Percentiles rank a stretch among this genome's conserved stretches.
These are phyloP conservation scores for Galerucella nymphaeae DNA, from an alignment of 2,888 invertebrate genomes.

Conservation along the genomic window DNA sequence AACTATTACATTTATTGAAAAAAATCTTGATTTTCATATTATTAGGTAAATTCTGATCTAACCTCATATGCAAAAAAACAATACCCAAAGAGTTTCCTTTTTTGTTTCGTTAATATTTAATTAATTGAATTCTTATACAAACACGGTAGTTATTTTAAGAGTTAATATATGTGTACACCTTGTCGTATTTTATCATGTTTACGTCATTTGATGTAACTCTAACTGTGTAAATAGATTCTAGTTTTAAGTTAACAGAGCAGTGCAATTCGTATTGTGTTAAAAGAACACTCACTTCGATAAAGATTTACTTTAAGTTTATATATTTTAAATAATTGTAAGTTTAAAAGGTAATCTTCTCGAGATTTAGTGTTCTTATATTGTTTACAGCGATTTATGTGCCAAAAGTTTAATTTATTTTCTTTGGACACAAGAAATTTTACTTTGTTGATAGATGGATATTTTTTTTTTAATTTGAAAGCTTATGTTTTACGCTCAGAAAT, in stretches of 20 bases:
- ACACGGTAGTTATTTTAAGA: neutral
- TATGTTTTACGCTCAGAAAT: constrained; percentile 29
- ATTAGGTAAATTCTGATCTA: too few species aligned
- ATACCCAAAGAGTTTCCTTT: too few species aligned
- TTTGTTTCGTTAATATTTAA: too few species aligned
- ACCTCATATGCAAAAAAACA: too few species aligned
- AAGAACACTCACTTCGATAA: constrained; percentile 5
- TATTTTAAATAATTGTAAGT: neutral
- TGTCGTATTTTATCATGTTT: neutral
- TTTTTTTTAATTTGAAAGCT: constrained; percentile 24
- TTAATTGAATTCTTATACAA: neutral
- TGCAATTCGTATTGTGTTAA: constrained; percentile 48
- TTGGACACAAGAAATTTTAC: constrained; percentile 40
- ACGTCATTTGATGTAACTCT: constrained; percentile 19
- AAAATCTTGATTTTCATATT: too few species aligned
- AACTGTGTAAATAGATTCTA: constrained; percentile 48
- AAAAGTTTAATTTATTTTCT: constrained; percentile 47
- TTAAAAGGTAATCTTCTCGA: neutral
- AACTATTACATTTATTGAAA: neutral
- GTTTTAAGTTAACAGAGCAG: constrained; percentile 45
- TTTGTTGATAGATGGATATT: constrained; percentile 27
- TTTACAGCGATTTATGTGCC: constrained; percentile 50
- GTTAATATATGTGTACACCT: neutral
- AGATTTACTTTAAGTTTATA: neutral
- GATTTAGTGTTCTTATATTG: constrained; percentile 16